Evolutionary conservation across 2,888 invertebrate species (phyloP), one percentile per base, ranked within the genome.

Genomic region (Embidobia sp.): DNA sequence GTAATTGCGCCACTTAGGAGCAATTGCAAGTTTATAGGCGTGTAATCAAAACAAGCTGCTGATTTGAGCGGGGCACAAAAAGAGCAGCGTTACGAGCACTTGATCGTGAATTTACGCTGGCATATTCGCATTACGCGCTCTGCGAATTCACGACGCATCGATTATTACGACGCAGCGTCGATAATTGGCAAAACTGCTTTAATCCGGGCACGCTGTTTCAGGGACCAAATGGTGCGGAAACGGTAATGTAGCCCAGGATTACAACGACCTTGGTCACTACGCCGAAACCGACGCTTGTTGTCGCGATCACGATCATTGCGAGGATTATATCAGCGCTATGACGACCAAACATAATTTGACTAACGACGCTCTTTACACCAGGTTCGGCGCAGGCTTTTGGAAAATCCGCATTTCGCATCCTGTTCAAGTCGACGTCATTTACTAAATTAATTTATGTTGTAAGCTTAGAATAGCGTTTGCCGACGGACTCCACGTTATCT

Each of bases 161-260:
- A 61, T 70, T 53, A 72, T 26, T 31, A 35, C 8, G 22, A 11
- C 37, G 22, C 40, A 22, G 19, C 13, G 40, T 4, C 26, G 18
- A 61, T 67, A 53, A 67, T 61, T 51, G 37, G 67, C 48, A 19
- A 49, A 49, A 57, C 31, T 44, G 64, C 27, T 40, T 26, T 67
- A 67, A 75, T 75, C 67, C 63, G 31, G 7, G 2, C 27, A 15
- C 26, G 59, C 0, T 31, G 42, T 76, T 55, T n/a, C 73, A 87
- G 86, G 84, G 33, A 87, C 88, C 27, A 86, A 87, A 74, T 88
- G 88, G 87, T 87, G 87, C 77, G 87, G 87, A 78, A 83, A 81
- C 61, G 88, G 88, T 64, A 86, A 83, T 77, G 74, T 84, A 18
- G 83, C 87, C 10, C 59, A 77, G 72, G 78, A 81, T 78, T 81